A percentile compares a stretch with the other conserved stretches of the same genome.
phyloP scores from a whole-genome alignment of 1,140 invertebrate genomes.

The Nylanderia fulva region DNA sequence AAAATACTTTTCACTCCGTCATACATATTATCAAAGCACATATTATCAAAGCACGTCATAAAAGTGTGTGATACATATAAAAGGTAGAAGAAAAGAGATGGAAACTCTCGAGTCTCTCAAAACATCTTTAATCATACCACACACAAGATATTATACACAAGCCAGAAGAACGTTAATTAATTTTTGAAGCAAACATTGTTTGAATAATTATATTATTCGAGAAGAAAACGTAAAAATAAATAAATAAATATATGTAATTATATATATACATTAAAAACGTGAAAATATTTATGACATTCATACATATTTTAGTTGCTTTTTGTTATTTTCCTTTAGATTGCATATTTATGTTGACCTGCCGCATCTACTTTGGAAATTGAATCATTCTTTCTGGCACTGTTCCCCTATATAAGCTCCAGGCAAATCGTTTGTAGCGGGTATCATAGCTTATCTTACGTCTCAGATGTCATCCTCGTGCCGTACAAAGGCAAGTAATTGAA shows the following conservation, averaged over 20 bases:
- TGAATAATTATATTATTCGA: not conserved
- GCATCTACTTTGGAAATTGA: slow-evolving; percentile 18
- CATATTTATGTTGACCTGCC: not conserved
- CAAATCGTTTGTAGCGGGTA: slow-evolving; percentile 8
- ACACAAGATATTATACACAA: not conserved
- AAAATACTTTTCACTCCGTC: slow-evolving; percentile 13
- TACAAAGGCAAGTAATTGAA: slow-evolving; percentile 56
- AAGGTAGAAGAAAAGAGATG: slow-evolving; percentile 9
- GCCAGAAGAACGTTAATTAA: slow-evolving; percentile 11
- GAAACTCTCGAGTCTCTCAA: not conserved
- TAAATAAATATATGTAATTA: not conserved
- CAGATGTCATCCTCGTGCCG: not conserved
- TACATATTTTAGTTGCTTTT: not conserved
- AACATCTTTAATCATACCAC: not conserved
- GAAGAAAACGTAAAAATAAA: not conserved
- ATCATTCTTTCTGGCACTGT: not conserved
- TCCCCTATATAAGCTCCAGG: not conserved
- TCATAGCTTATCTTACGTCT: slow-evolving; percentile 23
- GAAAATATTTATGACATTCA: not conserved
- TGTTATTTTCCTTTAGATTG: not conserved
- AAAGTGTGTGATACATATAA: slow-evolving; percentile 1
- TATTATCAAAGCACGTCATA: not conserved
- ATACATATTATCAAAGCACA: not conserved
- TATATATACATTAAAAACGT: not conserved
- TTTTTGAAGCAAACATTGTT: not conserved